These are phyloP conservation scores for Brachionus paranguensis DNA, from an alignment of 1,140 invertebrate genomes.

Conservation along the genomic window DNA sequence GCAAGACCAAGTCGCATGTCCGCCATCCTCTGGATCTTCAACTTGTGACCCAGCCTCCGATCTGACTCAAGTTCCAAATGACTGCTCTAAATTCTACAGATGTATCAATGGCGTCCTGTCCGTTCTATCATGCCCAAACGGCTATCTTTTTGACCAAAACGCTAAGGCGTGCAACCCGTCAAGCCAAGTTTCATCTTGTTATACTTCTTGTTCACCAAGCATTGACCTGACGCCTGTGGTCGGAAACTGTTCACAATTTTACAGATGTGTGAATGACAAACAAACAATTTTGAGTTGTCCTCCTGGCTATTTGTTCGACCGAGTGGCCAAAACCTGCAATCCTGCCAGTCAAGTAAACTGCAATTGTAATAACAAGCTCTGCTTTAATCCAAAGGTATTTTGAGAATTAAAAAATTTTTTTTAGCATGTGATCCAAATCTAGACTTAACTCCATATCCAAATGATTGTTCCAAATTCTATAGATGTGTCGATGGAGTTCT, in stretches of 20 bases:
- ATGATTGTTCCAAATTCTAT: constrained; percentile 5
- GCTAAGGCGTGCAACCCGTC: not conserved
- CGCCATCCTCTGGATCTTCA: not conserved
- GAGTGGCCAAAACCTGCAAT: not conserved
- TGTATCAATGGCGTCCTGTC: not conserved
- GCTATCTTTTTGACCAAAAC: not conserved
- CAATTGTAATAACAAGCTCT: no score
- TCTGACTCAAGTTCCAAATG: not conserved
- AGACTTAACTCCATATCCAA: not conserved
- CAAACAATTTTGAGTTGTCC: not conserved
- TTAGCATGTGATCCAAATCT: not conserved
- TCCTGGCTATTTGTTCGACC: not conserved
- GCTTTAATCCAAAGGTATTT: no score
- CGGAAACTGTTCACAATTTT: constrained; percentile 18
- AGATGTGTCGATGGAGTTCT: not conserved
- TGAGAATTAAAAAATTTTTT: not conserved
- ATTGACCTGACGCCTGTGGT: not conserved
- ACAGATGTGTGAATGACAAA: not conserved
- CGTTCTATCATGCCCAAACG: not conserved
- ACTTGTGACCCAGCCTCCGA: not conserved
- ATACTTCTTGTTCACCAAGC: not conserved
- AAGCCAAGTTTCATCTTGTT: not conserved
- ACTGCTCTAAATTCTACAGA: constrained; percentile 31
- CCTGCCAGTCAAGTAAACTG: not conserved
- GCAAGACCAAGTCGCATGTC: not conserved